Percentiles rank a stretch among this genome's conserved stretches.
Conservation (phyloP, 2,113 vertebrate species). For the Colinus virginianus region DNA sequence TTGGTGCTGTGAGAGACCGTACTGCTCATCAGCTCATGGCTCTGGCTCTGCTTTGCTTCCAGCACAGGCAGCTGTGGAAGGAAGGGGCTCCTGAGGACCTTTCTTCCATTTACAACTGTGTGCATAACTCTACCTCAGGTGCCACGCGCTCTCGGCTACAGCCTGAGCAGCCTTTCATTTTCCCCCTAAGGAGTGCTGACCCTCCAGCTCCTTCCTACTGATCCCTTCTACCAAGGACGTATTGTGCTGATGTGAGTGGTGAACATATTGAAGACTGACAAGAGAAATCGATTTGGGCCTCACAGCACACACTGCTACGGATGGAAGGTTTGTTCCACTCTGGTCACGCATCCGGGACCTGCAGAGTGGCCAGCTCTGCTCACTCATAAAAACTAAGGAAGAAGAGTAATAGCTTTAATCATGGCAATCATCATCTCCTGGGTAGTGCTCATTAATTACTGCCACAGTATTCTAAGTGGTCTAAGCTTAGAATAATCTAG, state of each 20-base stretch:
- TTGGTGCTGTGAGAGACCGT: neutral
- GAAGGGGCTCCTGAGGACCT: neutral
- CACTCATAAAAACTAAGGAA: neutral
- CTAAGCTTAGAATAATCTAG: too few species aligned
- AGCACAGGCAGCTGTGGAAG: neutral
- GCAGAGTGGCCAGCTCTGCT: neutral
- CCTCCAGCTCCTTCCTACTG: neutral
- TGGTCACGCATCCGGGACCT: neutral
- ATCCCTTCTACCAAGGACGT: neutral
- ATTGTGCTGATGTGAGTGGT: neutral
- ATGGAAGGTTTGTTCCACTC: too few species aligned
- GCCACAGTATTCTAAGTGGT: neutral
- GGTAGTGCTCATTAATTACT: neutral
- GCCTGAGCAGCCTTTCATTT: neutral
- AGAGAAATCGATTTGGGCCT: neutral
- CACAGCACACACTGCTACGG: accelerated
- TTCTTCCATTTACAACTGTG: neutral
- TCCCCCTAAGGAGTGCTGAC: neutral
- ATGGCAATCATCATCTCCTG: neutral
- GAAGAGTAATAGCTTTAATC: too few species aligned
- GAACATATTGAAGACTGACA: neutral
- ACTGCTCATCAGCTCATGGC: neutral
- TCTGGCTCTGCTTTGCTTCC: neutral
- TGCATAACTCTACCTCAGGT: neutral
- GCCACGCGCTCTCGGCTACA: neutral